Base-by-base conservation (phyloP, 2,113 vertebrate genomes). In the Xenus cinereus region DNA sequence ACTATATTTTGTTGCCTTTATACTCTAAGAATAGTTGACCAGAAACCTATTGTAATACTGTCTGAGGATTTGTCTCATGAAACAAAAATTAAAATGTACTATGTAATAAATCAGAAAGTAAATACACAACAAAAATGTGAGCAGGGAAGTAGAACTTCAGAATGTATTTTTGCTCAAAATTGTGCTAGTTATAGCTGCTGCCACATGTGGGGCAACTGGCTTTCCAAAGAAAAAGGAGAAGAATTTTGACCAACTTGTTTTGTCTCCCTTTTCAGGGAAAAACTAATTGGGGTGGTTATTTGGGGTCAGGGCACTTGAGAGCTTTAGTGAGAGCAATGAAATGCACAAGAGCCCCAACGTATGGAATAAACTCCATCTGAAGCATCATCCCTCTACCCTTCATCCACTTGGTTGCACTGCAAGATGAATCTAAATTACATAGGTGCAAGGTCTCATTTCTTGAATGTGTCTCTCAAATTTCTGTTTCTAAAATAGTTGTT, bases 1-100 rank as follows among this genome's bases (percentile, higher is more conserved):
- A 69, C 33, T 82, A 54, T 89, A 19, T 84, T 91, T 89, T 82
- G 51, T 91, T 96, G 84, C 43, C 35, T 94, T 91, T 85, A 14
- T 76, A 28, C 28, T 85, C 84, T 54, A 66, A 88, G 59, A 91
- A 79, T 56, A 89, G 66, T 66, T 93, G 71, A 63, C 89, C 81
- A 95, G 78, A 91, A 89, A 75, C 32, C 59, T 75, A 6, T 81
- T 89, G 80, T 89, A 93, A 62, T 84, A 48, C 16, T 68, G 30
- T 33, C 35, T 60, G 74, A 91, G 64, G 51, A 56, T 67, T 64
- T 95, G 94, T 64, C 62, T 89, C 10, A 8, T 23, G 13, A 81
- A 95, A 54, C 43, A 84, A 86, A 69, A 88, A 74, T 3, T 10
- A n/a, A 35, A 77, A 83, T 54, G 43, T 68, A 67, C 7, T 51